Evolutionary conservation across 37 sponge, comb jelly and placozoan genomes (phyloP).

Genomic region (Dysidea cf. avara): DNA sequence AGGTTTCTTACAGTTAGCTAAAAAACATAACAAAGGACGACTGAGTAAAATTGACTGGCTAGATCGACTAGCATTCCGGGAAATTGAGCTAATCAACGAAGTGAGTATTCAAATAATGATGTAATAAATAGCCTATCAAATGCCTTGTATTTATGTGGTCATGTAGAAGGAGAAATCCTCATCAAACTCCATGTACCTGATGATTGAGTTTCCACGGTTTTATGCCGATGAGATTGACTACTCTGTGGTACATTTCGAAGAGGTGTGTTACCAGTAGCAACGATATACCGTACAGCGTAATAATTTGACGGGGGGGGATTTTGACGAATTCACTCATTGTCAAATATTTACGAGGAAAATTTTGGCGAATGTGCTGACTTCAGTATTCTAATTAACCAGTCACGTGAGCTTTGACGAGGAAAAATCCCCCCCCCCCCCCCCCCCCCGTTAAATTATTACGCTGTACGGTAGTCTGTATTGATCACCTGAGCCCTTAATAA

Average conservation of each 20-base stretch:
- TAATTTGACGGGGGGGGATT: too few relatives aligned
- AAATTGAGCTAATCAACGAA: constrained; percentile 94
- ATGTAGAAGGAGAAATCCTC: constrained; percentile 64
- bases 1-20: constrained; percentile 52
- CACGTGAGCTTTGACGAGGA: too few relatives aligned
- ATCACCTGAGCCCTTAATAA: neutral
- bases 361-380: too few relatives aligned
- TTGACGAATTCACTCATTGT: too few relatives aligned
- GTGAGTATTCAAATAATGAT: constrained; percentile 1
- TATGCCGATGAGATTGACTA: constrained; percentile 68
- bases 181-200: constrained; percentile 77
- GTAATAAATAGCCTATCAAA: neutral
- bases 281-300: too few relatives aligned
- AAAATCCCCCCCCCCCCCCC: too few relatives aligned
- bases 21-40: constrained; percentile 83
- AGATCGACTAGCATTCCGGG: constrained; percentile 89
- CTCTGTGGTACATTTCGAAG: constrained; percentile 76
- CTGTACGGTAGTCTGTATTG: neutral
- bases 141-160: neutral
- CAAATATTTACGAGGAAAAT: too few relatives aligned
- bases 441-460: too few relatives aligned
- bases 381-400: too few relatives aligned
- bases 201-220: constrained; percentile 86
- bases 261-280: constrained; percentile 2
- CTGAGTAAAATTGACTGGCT: constrained; percentile 96